Evolutionary conservation across 2,888 invertebrate species (phyloP), one percentile per base, ranked within the genome.

Genomic region (Stenurella melanura): DNA sequence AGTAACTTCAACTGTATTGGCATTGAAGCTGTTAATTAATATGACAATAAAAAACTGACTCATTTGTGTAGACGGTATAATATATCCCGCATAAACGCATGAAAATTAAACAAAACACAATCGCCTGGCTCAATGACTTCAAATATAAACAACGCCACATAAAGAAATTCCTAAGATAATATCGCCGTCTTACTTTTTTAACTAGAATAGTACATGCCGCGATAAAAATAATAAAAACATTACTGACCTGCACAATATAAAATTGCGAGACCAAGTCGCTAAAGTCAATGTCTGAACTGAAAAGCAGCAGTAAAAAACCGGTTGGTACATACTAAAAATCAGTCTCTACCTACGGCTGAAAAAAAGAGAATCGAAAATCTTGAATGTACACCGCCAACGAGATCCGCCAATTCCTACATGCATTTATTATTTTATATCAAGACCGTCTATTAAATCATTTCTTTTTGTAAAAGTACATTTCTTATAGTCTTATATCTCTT

Each of bases 191-290:
- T 79, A 87, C 87, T 84, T 87, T 87, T 87, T 87, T 84, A 78
- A 80, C 66, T 82, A 81, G 85, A 85, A 81, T 86, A 87, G 87
- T 87, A 86, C 75, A 81, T 75, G 79, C 81, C 82, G 85, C 85
- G 87, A 87, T 88, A 88, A 88, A 88, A 88, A 88, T 88, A 88
- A 88, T 88, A 88, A 88, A 88, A 88, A 87, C 87, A 87, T 85
- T 85, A 87, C 88, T 89, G 89, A 89, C 89, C 88, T 87, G 88
- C 87, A 86, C 89, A 89, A 89, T 87, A 87, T 88, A 87, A 88
- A 88, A 88, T 87, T 85, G 86, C 86, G 83, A 83, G 86, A 79
- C 79, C 81, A 74, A 82, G 80, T 79, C 77, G 79, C 80, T 73
- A 80, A 81, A 82, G 81, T 85, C 83, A 84, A 86, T 83, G 86